phyloP scores from a whole-genome alignment of 2,797 vertebrate species.

The Cryptoblepharus egeriae region DNA sequence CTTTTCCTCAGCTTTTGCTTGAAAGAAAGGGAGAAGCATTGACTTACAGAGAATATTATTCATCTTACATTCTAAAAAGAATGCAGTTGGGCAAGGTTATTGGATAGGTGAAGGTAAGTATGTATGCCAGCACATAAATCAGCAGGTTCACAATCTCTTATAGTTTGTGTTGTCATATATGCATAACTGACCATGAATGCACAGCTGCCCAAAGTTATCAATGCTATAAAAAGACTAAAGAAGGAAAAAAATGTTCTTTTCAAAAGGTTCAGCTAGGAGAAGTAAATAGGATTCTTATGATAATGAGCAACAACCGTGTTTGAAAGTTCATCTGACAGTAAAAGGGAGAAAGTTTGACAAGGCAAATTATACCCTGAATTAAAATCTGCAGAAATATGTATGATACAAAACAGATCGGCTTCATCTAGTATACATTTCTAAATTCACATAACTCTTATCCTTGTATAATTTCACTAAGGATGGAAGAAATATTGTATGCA shows the following conservation, averaged over 20 bases:
- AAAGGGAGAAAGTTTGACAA: not conserved
- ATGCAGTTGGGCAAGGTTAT: not conserved
- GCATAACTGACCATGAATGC: not conserved
- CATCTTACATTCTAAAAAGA: slow-evolving; percentile 8
- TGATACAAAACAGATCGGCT: not conserved
- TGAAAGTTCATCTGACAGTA: not conserved
- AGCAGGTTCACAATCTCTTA: not conserved
- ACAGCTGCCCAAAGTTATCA: slow-evolving; percentile 10
- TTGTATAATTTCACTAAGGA: not conserved
- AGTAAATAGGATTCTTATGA: not conserved
- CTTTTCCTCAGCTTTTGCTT: not conserved
- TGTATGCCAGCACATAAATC: not conserved
- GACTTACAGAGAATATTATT: not conserved
- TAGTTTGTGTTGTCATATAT: not conserved
- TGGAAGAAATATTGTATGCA: too few relatives aligned
- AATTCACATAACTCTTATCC: not conserved
- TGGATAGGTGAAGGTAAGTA: not conserved
- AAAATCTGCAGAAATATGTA: not conserved
- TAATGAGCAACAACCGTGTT: not conserved
- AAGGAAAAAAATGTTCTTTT: slow-evolving; percentile 4
- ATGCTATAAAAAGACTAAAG: not conserved
- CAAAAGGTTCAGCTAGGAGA: not conserved
- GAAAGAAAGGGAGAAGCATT: not conserved
- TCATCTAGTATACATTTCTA: not conserved
- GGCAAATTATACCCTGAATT: not conserved